phyloP scores from a whole-genome alignment of 2,888 invertebrate genomes.

The Cyclophora albipunctata region DNA sequence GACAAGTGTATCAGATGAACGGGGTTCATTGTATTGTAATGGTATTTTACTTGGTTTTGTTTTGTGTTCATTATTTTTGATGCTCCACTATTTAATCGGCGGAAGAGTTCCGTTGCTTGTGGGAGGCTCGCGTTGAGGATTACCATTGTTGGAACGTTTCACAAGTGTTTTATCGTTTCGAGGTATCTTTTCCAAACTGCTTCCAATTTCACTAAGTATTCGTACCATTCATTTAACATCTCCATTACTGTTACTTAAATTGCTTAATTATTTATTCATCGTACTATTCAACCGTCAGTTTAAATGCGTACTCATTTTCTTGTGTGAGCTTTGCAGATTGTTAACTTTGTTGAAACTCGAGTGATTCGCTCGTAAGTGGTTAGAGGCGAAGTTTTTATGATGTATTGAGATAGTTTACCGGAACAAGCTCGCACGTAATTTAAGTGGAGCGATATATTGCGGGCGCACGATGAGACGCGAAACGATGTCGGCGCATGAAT shows the following conservation, averaged over 20 bases:
- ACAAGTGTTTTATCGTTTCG: slow-evolving; percentile 35
- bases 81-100: slow-evolving; percentile 51
- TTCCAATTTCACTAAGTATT: slow-evolving; percentile 15
- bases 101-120: slow-evolving; percentile 61
- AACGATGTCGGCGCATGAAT: slow-evolving; percentile 67
- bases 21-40: slow-evolving; percentile 32
- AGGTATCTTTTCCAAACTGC: slow-evolving; percentile 28
- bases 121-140: slow-evolving; percentile 44
- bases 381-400: too few species aligned
- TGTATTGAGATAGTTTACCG: slow-evolving; percentile 42
- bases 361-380: too few species aligned
- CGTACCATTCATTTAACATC: background rate
- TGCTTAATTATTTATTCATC: too few species aligned
- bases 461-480: slow-evolving; percentile 69
- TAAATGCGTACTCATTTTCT: too few species aligned
- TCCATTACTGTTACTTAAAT: too few species aligned
- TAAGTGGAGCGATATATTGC: slow-evolving; percentile 70
- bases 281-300: too few species aligned
- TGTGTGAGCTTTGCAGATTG: too few species aligned
- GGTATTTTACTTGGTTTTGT: slow-evolving; percentile 44
- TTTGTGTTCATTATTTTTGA: slow-evolving; percentile 47
- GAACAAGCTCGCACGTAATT: slow-evolving; percentile 65
- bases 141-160: slow-evolving; percentile 43
- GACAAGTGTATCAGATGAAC: slow-evolving; percentile 9
- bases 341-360: too few species aligned